Base-by-base conservation (phyloP, 2,888 invertebrate genomes). In the Synergus itoensis region DNA sequence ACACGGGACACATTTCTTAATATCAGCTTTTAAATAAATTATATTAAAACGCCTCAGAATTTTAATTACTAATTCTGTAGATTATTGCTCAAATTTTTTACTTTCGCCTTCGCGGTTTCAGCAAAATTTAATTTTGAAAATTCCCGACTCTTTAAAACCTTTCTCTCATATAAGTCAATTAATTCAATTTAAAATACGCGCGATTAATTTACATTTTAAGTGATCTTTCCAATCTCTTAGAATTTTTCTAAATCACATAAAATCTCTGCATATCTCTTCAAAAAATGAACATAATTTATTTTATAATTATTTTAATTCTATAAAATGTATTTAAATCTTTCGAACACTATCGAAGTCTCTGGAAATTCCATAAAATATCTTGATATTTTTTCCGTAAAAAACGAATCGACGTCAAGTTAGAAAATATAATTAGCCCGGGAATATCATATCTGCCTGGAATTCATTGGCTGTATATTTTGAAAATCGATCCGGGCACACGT, bases 401-500 rank as follows among this genome's bases (percentile, higher is more conserved):
- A 12, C 12, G 73, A 48, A 53, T 53, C 53, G n/a, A 21, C 18
- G 45, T 43, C 21, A 53, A 53, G 16, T 40, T 36, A n/a, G 12
- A 57, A 73, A 53, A 73, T n/a, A 73, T 73, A 28, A 57, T 73
- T 73, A 36, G 48, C 53, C 53, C 36, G 28, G 53, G 36, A 36
- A 73, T n/a, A 36, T 40, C 16, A 4, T 28, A 53, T 73, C 73
- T 45, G 36, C 53, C 16, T 48, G 28, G 16, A 40, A 41, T 73
- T 73, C 36, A 53, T 5, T 12, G n/a, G 53, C 18, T 12, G 48
- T 11, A 48, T 53, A 73, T 73, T 73, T n/a, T 48, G n/a, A 12
- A 53, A 73, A 73, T 53, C 73, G 53, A 73, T 73, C 53, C 53
- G n/a, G 73, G 36, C 36, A 48, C 48, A 12, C 28, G 16, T 73